Conservation (phyloP, 1,140 invertebrate genomes). For the Zaprionus davidi region DNA sequence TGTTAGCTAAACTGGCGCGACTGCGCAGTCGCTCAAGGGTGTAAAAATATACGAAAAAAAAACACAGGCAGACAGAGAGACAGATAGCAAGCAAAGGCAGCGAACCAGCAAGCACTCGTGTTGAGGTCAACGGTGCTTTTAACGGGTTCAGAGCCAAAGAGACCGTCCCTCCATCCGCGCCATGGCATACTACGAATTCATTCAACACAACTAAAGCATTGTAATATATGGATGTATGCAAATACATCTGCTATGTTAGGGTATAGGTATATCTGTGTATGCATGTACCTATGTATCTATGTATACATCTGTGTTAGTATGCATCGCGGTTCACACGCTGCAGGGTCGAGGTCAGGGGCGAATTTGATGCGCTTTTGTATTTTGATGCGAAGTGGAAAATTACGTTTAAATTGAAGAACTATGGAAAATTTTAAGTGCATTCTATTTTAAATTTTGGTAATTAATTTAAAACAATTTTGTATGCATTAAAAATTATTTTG, state of each 20-base stretch:
- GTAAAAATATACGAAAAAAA: slow-evolving; percentile 30
- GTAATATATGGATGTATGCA: slow-evolving; percentile 13
- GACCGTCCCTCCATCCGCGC: not conserved
- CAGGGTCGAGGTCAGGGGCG: slow-evolving; percentile 65
- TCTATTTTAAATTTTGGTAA: not conserved
- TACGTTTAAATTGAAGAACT: slow-evolving; percentile 44
- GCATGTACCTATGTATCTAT: not conserved
- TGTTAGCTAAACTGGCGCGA: slow-evolving; percentile 56
- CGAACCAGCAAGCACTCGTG: slow-evolving; percentile 27
- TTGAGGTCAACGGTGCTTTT: slow-evolving; percentile 76
- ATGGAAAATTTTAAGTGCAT: slow-evolving; percentile 45
- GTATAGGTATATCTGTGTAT: not conserved
- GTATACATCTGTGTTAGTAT: slow-evolving; percentile 1
- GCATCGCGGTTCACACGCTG: slow-evolving; percentile 32
- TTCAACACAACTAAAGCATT: slow-evolving; percentile 20
- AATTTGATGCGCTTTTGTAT: slow-evolving; percentile 27
- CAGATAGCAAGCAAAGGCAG: not conserved
- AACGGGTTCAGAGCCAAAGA: slow-evolving; percentile 48
- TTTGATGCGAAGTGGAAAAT: slow-evolving; percentile 48
- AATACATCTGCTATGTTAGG: not conserved
- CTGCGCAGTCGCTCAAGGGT: slow-evolving; percentile 68
- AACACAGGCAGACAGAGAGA: slow-evolving; percentile 7
- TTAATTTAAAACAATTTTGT: not conserved
- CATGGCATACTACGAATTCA: slow-evolving; percentile 9
- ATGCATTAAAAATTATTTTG: not conserved